Evolutionary conservation across 2,797 vertebrate genomes (phyloP).

Genomic region (Saguinus oedipus): DNA sequence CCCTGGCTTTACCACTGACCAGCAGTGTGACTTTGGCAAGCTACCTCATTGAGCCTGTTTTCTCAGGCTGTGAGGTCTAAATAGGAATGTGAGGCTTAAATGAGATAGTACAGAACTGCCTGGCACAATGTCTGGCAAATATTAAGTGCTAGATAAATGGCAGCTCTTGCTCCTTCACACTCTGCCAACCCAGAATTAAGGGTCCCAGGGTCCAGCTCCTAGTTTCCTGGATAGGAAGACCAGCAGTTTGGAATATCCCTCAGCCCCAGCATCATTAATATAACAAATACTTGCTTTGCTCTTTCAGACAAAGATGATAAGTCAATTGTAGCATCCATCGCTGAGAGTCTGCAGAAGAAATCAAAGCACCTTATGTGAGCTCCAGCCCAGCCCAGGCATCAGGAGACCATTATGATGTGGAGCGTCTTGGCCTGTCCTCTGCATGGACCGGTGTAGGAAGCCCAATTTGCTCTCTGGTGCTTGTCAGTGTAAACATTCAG

Average conservation of each 20-base stretch:
- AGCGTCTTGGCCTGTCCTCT: neutral
- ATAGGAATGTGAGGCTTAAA: neutral
- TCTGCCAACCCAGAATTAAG: neutral
- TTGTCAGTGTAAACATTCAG: neutral
- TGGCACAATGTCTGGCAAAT: neutral
- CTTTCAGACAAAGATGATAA: conserved; percentile 85
- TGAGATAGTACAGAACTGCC: neutral
- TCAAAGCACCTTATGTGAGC: conserved; percentile 83
- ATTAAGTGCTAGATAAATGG: neutral
- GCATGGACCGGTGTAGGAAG: neutral
- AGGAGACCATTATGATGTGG: neutral
- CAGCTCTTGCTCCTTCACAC: neutral
- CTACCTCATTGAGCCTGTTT: neutral
- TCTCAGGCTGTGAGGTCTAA: neutral
- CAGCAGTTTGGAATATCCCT: neutral
- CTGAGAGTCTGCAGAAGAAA: conserved; percentile 81
- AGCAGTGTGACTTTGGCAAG: neutral
- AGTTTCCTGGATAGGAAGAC: neutral
- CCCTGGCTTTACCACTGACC: neutral
- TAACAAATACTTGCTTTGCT: conserved; percentile 15
- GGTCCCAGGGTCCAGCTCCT: neutral
- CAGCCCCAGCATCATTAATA: neutral
- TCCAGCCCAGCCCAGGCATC: neutral
- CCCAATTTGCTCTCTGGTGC: neutral
- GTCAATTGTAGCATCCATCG: conserved; percentile 78